A percentile compares a stretch with the other conserved stretches of the same genome.
phyloP scores from a whole-genome alignment of 2,888 invertebrate species.

The Xestia ashworthii region DNA sequence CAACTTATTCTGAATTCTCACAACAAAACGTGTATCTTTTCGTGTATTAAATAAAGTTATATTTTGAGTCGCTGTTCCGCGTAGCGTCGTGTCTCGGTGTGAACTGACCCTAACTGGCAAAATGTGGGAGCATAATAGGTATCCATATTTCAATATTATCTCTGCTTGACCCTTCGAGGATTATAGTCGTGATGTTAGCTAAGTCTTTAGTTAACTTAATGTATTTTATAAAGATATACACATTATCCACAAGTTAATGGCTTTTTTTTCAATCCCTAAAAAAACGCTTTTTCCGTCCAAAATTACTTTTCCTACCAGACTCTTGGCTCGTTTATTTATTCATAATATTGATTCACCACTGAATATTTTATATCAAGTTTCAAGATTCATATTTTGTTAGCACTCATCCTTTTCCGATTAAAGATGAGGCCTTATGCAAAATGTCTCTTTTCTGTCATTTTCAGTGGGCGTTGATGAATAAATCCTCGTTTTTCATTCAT shows the following conservation, averaged over 20 bases:
- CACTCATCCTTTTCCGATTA: constrained; percentile 17
- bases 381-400: constrained; percentile 12
- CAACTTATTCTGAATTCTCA: no score
- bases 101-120: no score
- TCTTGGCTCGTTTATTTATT: constrained; percentile 5
- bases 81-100: no score
- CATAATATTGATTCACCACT: constrained; percentile 13
- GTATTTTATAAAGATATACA: background rate
- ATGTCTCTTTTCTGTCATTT: constrained; percentile 24
- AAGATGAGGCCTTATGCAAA: constrained; percentile 6
- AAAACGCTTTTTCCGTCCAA: constrained; percentile 12
- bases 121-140: no score
- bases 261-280: background rate
- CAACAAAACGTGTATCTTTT: no score
- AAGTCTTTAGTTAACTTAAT: background rate
- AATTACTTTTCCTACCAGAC: constrained; percentile 26
- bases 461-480: constrained; percentile 29
- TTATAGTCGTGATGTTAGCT: no score
- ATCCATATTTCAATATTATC: no score
- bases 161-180: no score
- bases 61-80: no score
- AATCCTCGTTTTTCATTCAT: constrained; percentile 8
- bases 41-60: no score
- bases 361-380: constrained; percentile 19
- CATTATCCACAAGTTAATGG: background rate